Evolutionary conservation across 1,140 invertebrate species (phyloP).

Genomic region (Lasioglossum baleicum): DNA sequence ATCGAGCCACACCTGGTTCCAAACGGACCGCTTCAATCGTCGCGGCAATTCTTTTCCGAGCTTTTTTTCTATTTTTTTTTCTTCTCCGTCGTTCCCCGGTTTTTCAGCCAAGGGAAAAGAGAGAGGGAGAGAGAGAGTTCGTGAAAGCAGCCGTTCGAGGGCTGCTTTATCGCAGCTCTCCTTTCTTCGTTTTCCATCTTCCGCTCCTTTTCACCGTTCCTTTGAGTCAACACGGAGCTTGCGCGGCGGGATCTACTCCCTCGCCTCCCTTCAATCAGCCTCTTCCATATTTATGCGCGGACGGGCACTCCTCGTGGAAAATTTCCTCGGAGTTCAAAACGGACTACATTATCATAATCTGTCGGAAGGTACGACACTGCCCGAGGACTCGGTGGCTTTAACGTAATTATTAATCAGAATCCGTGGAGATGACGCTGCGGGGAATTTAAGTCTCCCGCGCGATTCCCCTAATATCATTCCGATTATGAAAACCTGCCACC

Average conservation of each 20-base stretch:
- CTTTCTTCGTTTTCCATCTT: slow-evolving; percentile 36
- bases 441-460: slow-evolving; percentile 12
- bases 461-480: slow-evolving; percentile 5
- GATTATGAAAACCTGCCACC: slow-evolving; percentile 21
- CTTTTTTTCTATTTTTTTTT: too few species aligned
- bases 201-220: slow-evolving; percentile 44
- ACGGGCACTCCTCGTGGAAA: slow-evolving; percentile 49
- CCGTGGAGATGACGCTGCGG: slow-evolving; percentile 35
- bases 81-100: too few species aligned
- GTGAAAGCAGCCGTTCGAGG: slow-evolving; percentile 16
- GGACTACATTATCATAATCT: slow-evolving; percentile 70
- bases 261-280: slow-evolving; percentile 66
- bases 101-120: too few species aligned
- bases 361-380: slow-evolving; percentile 55
- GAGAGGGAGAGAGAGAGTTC: not conserved
- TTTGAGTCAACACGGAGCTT: slow-evolving; percentile 53
- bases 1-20: slow-evolving; percentile 50
- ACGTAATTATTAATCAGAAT: slow-evolving; percentile 63
- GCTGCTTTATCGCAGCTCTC: slow-evolving; percentile 24
- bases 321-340: slow-evolving; percentile 65
- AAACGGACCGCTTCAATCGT: slow-evolving; percentile 31
- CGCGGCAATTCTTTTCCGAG: slow-evolving; percentile 18
- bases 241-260: slow-evolving; percentile 39
- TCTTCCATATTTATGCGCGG: slow-evolving; percentile 69
- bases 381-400: slow-evolving; percentile 50